A percentile compares a stretch with the other conserved stretches of the same genome.
Evolutionary conservation across 2,888 invertebrate species (phyloP).

Genomic region (Fragum whitleyi): DNA sequence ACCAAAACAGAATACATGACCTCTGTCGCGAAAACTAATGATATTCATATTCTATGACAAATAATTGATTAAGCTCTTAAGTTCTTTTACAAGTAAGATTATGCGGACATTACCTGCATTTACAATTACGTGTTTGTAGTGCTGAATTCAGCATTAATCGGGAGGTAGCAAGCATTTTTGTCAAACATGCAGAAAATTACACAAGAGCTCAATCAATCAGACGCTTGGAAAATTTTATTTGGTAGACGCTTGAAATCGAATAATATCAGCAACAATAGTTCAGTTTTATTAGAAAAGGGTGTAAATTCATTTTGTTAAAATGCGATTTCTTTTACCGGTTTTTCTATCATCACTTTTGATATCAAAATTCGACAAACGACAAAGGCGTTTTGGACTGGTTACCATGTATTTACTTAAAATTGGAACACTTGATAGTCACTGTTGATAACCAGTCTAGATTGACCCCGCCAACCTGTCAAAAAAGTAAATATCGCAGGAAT

Average conservation of each 20-base stretch:
- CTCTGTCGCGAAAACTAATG: slow-evolving; percentile 25
- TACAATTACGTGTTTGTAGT: slow-evolving; percentile 7
- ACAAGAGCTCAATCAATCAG: not conserved
- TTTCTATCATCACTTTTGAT: too few relatives aligned
- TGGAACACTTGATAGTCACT: too few relatives aligned
- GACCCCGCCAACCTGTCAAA: slow-evolving; percentile 39
- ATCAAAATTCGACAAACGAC: too few relatives aligned
- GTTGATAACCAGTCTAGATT: slow-evolving; percentile 27
- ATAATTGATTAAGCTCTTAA: not conserved
- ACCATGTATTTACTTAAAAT: too few relatives aligned
- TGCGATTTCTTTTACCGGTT: too few relatives aligned
- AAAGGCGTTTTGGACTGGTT: too few relatives aligned
- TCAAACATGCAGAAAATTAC: not conserved
- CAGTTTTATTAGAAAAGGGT: too few relatives aligned
- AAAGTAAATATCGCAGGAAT: not conserved
- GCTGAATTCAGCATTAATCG: slow-evolving; percentile 8
- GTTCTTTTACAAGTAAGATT: not conserved
- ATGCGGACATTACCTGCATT: slow-evolving; percentile 23
- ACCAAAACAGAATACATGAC: too few relatives aligned
- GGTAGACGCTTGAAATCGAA: too few relatives aligned
- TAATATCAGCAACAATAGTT: too few relatives aligned
- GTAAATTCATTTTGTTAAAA: too few relatives aligned
- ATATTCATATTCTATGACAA: not conserved
- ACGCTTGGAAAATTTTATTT: not conserved
- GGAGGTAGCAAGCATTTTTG: slow-evolving; percentile 29